These are phyloP conservation scores for Brachionus koreanus DNA, from an alignment of 1,140 invertebrate genomes.

Conservation along the genomic window DNA sequence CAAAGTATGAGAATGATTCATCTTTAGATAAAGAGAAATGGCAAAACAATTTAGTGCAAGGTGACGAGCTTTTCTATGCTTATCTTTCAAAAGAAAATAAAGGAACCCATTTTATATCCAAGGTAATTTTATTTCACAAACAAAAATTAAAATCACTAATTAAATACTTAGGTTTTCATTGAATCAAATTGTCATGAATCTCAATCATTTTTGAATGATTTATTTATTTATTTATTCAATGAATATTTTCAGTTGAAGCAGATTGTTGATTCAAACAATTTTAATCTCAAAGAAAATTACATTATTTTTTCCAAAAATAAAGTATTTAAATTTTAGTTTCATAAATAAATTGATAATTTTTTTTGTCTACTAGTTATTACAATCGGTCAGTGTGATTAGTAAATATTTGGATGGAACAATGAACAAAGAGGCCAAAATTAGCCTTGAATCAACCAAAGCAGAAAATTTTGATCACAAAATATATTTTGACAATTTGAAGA, in stretches of 20 bases:
- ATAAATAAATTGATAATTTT: background rate
- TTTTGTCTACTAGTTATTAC: background rate
- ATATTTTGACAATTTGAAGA: constrained; percentile 39
- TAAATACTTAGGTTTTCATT: background rate
- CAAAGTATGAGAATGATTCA: background rate
- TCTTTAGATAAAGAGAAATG: background rate
- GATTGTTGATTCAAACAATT: background rate
- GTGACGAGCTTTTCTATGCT: background rate
- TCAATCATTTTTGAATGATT: background rate
- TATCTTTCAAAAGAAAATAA: background rate
- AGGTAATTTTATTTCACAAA: background rate
- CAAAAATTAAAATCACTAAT: background rate
- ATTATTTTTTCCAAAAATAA: constrained; percentile 24
- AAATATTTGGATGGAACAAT: constrained; percentile 29
- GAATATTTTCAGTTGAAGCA: background rate
- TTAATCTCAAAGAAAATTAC: background rate
- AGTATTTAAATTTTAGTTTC: background rate
- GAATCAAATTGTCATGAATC: background rate
- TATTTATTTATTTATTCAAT: background rate
- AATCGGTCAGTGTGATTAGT: constrained; percentile 23
- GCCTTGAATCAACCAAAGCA: background rate
- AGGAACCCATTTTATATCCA: background rate
- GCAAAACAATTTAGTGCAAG: background rate
- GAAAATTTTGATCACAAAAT: background rate
- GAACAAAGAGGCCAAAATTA: constrained; percentile 9